Evolutionary conservation across 35 echinoderm and acorn worm species (phyloP).

Genomic region (Heliocidaris erythrogramma): DNA sequence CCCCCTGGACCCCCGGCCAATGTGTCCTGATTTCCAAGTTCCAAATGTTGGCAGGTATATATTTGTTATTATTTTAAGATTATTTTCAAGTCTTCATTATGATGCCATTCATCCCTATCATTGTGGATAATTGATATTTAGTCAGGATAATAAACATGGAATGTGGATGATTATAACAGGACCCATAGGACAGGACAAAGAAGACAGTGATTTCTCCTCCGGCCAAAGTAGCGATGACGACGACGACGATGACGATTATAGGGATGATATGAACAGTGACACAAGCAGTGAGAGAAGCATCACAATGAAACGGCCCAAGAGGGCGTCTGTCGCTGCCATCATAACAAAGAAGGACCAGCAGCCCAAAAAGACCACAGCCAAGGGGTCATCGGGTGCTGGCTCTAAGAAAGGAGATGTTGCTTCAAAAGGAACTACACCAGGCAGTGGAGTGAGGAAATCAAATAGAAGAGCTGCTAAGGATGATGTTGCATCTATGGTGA

Average conservation of each 20-base stretch:
- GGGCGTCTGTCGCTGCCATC: not conserved
- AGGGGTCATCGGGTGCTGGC: not conserved
- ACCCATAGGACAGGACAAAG: slow-evolving; percentile 42
- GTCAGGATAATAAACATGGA: too few relatives aligned
- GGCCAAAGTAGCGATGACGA: slow-evolving; percentile 59
- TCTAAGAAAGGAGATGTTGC: slow-evolving; percentile 28
- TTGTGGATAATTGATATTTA: too few relatives aligned
- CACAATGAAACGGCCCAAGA: slow-evolving; percentile 20
- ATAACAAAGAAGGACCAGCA: not conserved
- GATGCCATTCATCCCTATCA: too few relatives aligned
- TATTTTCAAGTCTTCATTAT: too few relatives aligned
- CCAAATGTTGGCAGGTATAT: too few relatives aligned
- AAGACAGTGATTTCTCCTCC: slow-evolving; percentile 61
- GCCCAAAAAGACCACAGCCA: not conserved
- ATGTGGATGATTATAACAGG: not conserved
- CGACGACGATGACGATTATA: slow-evolving; percentile 55
- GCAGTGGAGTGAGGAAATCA: slow-evolving; percentile 24
- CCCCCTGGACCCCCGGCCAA: too few relatives aligned
- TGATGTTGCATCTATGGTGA: not conserved
- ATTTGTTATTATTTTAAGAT: too few relatives aligned
- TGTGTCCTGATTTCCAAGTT: too few relatives aligned
- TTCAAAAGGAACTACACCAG: not conserved
- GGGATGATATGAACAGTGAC: slow-evolving; percentile 51
- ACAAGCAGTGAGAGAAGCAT: slow-evolving; percentile 54
- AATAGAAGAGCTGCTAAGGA: slow-evolving; percentile 30